Evolutionary conservation across 2,113 vertebrate species (phyloP).

Genomic region (Archilochus colubris): DNA sequence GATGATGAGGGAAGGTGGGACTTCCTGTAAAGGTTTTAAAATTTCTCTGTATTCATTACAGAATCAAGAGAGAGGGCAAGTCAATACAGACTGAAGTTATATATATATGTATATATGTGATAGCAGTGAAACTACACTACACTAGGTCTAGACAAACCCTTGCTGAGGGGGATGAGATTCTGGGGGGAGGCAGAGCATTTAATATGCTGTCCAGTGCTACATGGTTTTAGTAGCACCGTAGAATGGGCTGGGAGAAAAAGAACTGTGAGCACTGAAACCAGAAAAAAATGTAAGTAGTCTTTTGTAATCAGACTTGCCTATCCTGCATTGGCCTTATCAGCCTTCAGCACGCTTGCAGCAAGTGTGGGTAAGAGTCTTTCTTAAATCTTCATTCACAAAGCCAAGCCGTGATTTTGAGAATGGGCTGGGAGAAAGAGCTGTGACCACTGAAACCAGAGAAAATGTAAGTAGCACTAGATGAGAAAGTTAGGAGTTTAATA

Average conservation of each 20-base stretch:
- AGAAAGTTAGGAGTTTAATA: neutral
- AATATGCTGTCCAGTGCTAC: neutral
- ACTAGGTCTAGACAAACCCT: neutral
- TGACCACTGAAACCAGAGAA: neutral
- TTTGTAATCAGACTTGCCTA: no score
- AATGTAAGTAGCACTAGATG: neutral
- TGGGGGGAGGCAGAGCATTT: neutral
- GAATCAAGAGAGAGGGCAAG: neutral
- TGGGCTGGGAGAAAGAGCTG: neutral
- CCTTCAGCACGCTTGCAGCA: no score
- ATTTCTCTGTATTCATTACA: neutral
- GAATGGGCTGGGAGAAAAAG: neutral
- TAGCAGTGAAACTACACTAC: neutral
- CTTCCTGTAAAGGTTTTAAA: neutral
- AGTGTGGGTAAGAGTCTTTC: no score
- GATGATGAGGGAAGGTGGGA: neutral
- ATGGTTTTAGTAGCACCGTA: neutral
- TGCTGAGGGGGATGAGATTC: neutral
- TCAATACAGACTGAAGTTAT: neutral
- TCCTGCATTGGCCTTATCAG: no score
- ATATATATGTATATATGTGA: neutral
- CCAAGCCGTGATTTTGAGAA: neutral
- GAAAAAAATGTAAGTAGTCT: neutral
- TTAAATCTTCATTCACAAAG: no score
- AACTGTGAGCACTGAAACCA: neutral